Conservation (phyloP, 92 coral and sea anemone species). For the Pocillopora meandrina region DNA sequence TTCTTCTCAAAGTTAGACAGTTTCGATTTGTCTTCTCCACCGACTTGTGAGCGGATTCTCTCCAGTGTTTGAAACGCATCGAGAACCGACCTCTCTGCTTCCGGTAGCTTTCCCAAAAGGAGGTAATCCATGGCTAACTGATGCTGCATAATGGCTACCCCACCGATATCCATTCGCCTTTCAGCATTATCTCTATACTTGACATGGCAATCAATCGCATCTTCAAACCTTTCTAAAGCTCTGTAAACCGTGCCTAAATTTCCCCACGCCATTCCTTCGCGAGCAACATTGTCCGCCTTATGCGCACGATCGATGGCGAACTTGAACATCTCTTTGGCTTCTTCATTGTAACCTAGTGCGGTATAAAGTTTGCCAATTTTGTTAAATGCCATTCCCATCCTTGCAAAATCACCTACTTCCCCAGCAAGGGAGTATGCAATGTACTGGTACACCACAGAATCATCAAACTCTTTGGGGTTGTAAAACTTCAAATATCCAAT, state of each 20-base stretch:
- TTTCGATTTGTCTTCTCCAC: slow-evolving; percentile 67
- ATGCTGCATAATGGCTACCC: slow-evolving; percentile 68
- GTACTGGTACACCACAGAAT: slow-evolving; percentile 57
- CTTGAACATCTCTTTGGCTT: slow-evolving; percentile 45
- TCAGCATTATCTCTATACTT: slow-evolving; percentile 66
- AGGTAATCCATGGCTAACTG: slow-evolving; percentile 64
- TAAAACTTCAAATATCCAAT: slow-evolving; percentile 70
- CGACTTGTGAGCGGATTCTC: slow-evolving; percentile 58
- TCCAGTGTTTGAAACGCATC: slow-evolving; percentile 59
- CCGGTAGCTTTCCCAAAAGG: slow-evolving; percentile 42
- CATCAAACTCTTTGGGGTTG: slow-evolving; percentile 54
- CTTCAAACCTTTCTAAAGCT: slow-evolving; percentile 47
- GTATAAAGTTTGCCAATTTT: slow-evolving; percentile 72
- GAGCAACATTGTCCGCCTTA: slow-evolving; percentile 54
- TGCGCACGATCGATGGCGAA: slow-evolving; percentile 45
- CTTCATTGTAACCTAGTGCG: slow-evolving; percentile 41
- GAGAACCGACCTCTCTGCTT: slow-evolving; percentile 52
- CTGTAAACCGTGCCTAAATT: slow-evolving; percentile 67
- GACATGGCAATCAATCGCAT: slow-evolving; percentile 55
- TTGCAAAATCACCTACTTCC: slow-evolving; percentile 58
- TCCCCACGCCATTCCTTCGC: slow-evolving; percentile 81
- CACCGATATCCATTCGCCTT: slow-evolving; percentile 66
- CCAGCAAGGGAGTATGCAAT: slow-evolving; percentile 54
- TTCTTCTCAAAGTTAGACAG: slow-evolving; percentile 73
- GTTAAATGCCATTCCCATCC: slow-evolving; percentile 67